These are phyloP conservation scores for Linyphia triangularis DNA, from an alignment of 2,888 invertebrate species.

Conservation along the genomic window DNA sequence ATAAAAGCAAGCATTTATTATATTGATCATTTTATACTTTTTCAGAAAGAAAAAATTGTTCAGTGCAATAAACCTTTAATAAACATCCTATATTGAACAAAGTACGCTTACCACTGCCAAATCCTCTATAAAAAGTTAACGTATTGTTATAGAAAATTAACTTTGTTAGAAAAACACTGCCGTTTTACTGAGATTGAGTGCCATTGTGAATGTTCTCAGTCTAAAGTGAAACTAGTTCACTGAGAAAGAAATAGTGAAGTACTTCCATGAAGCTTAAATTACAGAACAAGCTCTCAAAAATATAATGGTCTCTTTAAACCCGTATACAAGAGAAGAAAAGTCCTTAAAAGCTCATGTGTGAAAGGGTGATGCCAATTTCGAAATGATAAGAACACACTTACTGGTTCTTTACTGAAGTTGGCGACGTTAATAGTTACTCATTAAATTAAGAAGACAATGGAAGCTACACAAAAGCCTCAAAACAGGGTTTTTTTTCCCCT, in stretches of 20 bases:
- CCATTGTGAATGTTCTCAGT: background rate
- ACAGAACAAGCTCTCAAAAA: background rate
- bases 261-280: background rate
- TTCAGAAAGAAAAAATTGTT: too few species aligned
- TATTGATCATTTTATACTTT: too few species aligned
- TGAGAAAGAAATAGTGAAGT: background rate
- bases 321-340: background rate
- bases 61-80: too few species aligned
- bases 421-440: background rate
- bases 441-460: background rate
- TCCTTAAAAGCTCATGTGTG: background rate
- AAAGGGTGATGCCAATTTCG: background rate
- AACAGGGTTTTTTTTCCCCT: background rate
- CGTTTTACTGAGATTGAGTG: background rate
- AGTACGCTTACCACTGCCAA: too few species aligned
- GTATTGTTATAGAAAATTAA: background rate
- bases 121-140: background rate
- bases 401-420: background rate
- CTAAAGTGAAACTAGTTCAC: background rate
- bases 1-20: too few species aligned
- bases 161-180: background rate
- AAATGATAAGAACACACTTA: background rate
- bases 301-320: background rate
- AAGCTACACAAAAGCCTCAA: background rate
- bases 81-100: too few species aligned